A percentile compares a stretch with the other conserved stretches of the same genome.
phyloP scores from a whole-genome alignment of 2,888 invertebrate genomes.

The Ganaspis brasiliensis region DNA sequence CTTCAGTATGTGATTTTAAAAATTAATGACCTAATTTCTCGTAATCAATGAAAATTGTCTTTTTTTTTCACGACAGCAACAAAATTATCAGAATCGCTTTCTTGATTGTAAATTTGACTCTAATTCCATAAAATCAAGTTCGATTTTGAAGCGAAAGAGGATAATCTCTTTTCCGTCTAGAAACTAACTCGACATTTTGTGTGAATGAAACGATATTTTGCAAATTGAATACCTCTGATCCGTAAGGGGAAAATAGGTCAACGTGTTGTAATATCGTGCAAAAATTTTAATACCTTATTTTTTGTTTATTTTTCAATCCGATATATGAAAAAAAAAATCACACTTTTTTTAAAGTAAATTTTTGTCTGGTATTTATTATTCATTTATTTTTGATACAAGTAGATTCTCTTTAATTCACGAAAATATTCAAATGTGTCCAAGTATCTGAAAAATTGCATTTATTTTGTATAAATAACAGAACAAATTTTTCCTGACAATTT shows the following conservation, averaged over 20 bases:
- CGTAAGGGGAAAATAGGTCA: constrained; percentile 15
- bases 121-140: not conserved
- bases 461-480: not conserved
- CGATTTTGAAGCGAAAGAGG: not conserved
- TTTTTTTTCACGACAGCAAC: not conserved
- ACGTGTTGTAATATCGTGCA: not conserved
- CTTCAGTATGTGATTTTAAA: too few relatives aligned
- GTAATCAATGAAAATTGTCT: not conserved
- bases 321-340: too few relatives aligned
- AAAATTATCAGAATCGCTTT: not conserved
- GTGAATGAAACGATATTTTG: not conserved
- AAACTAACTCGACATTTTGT: constrained; percentile 16
- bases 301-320: not conserved
- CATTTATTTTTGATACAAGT: too few relatives aligned
- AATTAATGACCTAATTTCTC: too few relatives aligned
- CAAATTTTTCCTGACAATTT: not conserved
- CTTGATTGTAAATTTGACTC: constrained; percentile 6
- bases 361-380: too few relatives aligned
- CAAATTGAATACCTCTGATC: constrained; percentile 11
- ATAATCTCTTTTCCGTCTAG: not conserved
- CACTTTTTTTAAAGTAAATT: too few relatives aligned
- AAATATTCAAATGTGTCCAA: too few relatives aligned
- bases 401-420: too few relatives aligned
- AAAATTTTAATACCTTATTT: not conserved
- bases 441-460: not conserved